phyloP scores from a whole-genome alignment of 2,113 vertebrate genomes.

The Eulemur macaco region DNA sequence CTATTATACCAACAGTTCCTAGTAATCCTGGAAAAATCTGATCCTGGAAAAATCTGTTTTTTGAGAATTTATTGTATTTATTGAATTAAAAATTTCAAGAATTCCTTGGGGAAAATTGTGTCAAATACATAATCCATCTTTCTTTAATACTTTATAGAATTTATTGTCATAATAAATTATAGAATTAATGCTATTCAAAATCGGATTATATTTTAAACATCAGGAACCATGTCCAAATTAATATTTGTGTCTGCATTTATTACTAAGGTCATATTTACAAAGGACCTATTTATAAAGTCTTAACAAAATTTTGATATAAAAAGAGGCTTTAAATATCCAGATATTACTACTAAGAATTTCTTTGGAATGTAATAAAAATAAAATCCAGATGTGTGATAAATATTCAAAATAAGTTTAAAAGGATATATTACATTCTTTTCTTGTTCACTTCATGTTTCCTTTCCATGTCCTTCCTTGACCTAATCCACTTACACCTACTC shows the following conservation, averaged over 20 bases:
- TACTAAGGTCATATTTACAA: neutral
- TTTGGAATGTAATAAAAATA: slow-evolving; percentile 29
- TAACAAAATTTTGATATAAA: neutral
- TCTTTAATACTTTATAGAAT: neutral
- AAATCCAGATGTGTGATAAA: neutral
- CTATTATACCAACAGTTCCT: neutral
- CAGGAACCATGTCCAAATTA: neutral
- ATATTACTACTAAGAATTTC: neutral
- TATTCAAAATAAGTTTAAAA: neutral
- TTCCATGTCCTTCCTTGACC: neutral
- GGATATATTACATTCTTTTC: neutral
- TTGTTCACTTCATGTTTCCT: neutral
- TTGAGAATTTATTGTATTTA: neutral
- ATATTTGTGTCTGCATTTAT: neutral
- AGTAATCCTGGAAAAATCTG: neutral
- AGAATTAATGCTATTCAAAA: neutral
- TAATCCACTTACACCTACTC: neutral
- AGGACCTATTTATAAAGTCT: neutral
- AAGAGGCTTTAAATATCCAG: neutral
- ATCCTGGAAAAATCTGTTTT: neutral
- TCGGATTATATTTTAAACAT: neutral
- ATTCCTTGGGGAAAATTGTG: neutral
- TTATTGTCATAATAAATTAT: neutral
- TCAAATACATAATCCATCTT: neutral
- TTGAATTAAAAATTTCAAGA: neutral